Base-by-base conservation (phyloP, 2,113 vertebrate species). In the Plotosus lineatus region DNA sequence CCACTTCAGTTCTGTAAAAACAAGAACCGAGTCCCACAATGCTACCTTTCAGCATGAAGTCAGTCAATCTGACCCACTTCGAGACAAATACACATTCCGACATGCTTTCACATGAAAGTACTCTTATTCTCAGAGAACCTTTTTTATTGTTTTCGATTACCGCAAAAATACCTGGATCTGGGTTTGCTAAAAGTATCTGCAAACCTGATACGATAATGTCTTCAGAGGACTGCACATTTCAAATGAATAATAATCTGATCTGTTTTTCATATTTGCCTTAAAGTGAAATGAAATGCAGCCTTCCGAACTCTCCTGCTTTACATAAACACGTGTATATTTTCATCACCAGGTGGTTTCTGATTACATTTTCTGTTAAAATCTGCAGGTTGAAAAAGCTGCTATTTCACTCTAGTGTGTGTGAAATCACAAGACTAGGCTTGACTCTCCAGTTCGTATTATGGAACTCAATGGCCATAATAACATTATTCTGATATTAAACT, bases 1-100 rank as follows among this genome's bases (percentile, higher is more conserved):
- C 50, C 56, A 46, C 58, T 77, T 60, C 15, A 53, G 40, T 40
- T n/a, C 31, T 44, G 51, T 7, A 14, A 74, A 75, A 75, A 42
- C 53, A 58, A 51, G 21, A 53, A 31, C 23, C 1, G 23, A 11
- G 14, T 63, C 11, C 42, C 31, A 38, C 55, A 28, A 8, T 50
- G 15, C 53, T 42, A 31, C 48, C 58, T 50, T 66, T 81, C 68
- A 46, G 19, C 23, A 17, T 31, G 21, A 56, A 33, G 50, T 23
- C 44, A n/a, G 48, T 53, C 50, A 33, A 44, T 55, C 44, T 69
- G 9, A 31, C 14, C 15, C 65, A 33, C 33, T 17, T 51, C 38
- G 33, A 68, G 14, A 23, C 36, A 42, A n/a, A 23, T 36, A 60
- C 17, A 23, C 42, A n/a, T 46, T 58, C 78, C 38, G 5, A 46